These are phyloP conservation scores for Diachrysia chrysitis DNA, from an alignment of 2,888 invertebrate genomes.

Conservation along the genomic window DNA sequence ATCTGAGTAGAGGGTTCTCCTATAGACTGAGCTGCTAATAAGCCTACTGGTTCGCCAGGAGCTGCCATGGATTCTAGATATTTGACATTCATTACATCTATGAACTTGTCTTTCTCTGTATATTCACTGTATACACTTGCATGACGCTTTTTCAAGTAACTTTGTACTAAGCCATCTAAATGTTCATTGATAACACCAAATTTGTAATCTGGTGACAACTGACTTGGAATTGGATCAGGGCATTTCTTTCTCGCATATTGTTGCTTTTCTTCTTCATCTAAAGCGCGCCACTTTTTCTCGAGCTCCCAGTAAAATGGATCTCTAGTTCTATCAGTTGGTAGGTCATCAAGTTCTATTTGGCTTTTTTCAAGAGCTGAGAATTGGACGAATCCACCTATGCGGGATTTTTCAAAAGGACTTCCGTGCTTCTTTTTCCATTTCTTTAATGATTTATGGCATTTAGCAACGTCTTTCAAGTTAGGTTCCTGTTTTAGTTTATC, in stretches of 20 bases:
- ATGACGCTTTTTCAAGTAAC: constrained; percentile 87
- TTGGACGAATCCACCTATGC: constrained; percentile 89
- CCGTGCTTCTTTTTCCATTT: constrained; percentile 91
- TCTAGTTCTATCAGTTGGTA: constrained; percentile 88
- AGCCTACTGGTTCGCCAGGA: constrained; percentile 98
- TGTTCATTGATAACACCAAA: constrained; percentile 96
- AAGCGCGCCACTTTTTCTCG: constrained; percentile 91
- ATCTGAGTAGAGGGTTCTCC: constrained; percentile 99
- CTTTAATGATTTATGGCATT: constrained; percentile 89
- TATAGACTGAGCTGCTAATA: constrained; percentile 98
- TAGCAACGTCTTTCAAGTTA: constrained; percentile 84
- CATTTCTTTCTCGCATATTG: constrained; percentile 88
- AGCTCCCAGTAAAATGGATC: constrained; percentile 89
- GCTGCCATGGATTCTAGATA: constrained; percentile 93
- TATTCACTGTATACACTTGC: constrained; percentile 66
- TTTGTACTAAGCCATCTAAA: constrained; percentile 91
- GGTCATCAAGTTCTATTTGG: constrained; percentile 82
- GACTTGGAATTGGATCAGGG: constrained; percentile 93
- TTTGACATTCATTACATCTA: constrained; percentile 93
- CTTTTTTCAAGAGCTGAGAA: constrained; percentile 89
- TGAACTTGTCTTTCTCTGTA: constrained; percentile 87
- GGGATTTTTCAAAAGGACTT: constrained; percentile 77
- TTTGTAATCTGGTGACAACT: constrained; percentile 92
- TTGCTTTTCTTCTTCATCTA: constrained; percentile 89
- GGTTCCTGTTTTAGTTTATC: constrained; percentile 89